Base-by-base conservation (phyloP, 2,888 invertebrate species). In the Spicauda simplicius region DNA sequence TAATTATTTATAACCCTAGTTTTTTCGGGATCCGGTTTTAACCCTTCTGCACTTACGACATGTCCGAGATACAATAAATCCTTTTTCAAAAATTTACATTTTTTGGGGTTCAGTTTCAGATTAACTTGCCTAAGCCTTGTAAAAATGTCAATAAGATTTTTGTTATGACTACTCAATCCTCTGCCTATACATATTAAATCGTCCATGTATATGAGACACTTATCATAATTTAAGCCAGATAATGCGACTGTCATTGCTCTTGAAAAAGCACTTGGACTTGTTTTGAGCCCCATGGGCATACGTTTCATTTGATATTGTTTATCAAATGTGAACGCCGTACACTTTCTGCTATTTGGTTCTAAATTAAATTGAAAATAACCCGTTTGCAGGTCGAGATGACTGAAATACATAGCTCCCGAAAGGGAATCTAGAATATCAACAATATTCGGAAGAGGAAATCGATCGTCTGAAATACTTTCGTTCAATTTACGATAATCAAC, bases 181-280 rank as follows among this genome's bases (percentile, higher is more conserved):
- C 56, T 6, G 12, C 56, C 56, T 8, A 56, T 37, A 37, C 33
- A 33, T 16, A 56, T 18, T 14, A 56, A 37, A 37, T 56, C 33
- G 5, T 59, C 59, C 12, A 14, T 11, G 14, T 59, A 59, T 8
- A 59, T 20, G 5, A 59, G 48, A 14, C 59, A 59, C 48, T 59
- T 59, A 2, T 59, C 59, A n/a, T 59, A 59, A n/a, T 19, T 30
- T 59, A 59, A 25, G 1, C 59, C 59, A 2, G 59, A 59, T n/a
- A 70, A 59, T 7, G 68, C 68, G 7, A 70, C 55, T 2, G 64
- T 53, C 70, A 70, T 70, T 11, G 61, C 18, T 0, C 68, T 16
- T 14, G 61, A 61, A 59, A 70, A 70, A 8, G 54, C n/a, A n/a
- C n/a, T n/a, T n/a, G n/a, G n/a, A n/a, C n/a, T n/a, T n/a, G n/a